Evolutionary conservation across 2,113 vertebrate genomes (phyloP), one percentile per base, ranked within the genome.

Genomic region (Bubo blakistoni): DNA sequence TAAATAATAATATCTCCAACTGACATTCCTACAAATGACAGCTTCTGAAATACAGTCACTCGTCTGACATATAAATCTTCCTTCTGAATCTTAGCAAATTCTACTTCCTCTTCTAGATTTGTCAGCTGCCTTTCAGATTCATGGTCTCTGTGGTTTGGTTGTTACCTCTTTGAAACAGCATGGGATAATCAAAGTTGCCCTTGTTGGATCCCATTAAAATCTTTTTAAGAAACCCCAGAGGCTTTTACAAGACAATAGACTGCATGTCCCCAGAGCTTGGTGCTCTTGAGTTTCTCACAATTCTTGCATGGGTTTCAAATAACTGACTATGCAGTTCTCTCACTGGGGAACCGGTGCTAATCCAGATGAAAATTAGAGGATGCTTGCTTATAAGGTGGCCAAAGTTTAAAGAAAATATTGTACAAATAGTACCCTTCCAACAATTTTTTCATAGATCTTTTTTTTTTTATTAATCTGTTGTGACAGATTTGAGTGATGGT

Each of bases 81-180:
- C 36, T 85, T 79, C 47, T 32, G 49, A 92, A 78, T 62, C 70
- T 85, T 57, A 49, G 61, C 40, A 93, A 96, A 94, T 85, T 83
- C 73, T 44, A 3, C n/a, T 83, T 85, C 72, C 72, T 93, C 55
- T 81, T 84, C 66, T 66, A 61, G 88, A 67, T 90, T 88, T 95
- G 80, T 90, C 92, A 94, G 65, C 70, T 92, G 61, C 88, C 92
- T 92, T 92, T 96, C 94, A 91, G 44, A 86, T 63, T 86, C 69
- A 13, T 26, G 52, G 15, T 54, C 57, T 78, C 83, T 78, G 16
- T 84, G 49, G 6, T 81, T 94, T 86, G 40, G 54, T 76, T 93
- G 69, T 69, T n/a, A 13, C 30, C 3, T 69, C 86, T 84, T 71
- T 92, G 80, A 86, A 94, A 79, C 40, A 57, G 52, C 44, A 34